Conservation (phyloP, 2,113 vertebrate genomes). For the Ornithorhynchus anatinus region DNA sequence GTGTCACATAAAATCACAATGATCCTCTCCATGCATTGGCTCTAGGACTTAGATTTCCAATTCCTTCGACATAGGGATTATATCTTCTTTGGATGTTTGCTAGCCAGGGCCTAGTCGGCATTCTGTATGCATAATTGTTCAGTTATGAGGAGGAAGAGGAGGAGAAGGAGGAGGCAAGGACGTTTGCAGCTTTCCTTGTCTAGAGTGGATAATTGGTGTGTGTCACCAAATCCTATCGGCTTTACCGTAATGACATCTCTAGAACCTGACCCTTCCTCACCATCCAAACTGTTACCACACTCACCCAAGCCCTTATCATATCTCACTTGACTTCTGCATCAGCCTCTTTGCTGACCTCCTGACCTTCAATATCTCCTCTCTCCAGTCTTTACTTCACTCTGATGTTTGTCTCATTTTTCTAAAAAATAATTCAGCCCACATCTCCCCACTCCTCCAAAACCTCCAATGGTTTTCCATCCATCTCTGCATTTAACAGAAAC, state of each 20-base stretch:
- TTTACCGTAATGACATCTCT: too few species aligned
- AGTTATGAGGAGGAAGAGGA: too few species aligned
- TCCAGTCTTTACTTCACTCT: not conserved
- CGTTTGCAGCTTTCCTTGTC: too few species aligned
- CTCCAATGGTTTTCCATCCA: not conserved
- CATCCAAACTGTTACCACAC: not conserved
- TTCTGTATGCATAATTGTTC: too few species aligned
- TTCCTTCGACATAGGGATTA: too few species aligned
- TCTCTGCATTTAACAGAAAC: not conserved
- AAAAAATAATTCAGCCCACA: not conserved
- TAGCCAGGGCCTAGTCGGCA: too few species aligned
- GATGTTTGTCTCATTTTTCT: not conserved
- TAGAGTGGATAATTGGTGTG: too few species aligned
- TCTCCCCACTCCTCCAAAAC: not conserved
- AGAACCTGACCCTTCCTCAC: too few species aligned
- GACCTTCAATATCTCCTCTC: not conserved
- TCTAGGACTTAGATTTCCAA: slow-evolving; percentile 46
- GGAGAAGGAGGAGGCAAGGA: too few species aligned
- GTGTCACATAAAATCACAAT: slow-evolving; percentile 58
- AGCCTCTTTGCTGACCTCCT: not conserved
- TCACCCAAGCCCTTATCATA: not conserved
- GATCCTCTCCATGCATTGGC: slow-evolving; percentile 59
- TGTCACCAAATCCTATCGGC: too few species aligned
- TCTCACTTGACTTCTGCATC: not conserved
- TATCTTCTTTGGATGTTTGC: too few species aligned